A percentile compares a stretch with the other conserved stretches of the same genome.
Evolutionary conservation across 2,797 vertebrate genomes (phyloP).

Genomic region (Zonotrichia albicollis): DNA sequence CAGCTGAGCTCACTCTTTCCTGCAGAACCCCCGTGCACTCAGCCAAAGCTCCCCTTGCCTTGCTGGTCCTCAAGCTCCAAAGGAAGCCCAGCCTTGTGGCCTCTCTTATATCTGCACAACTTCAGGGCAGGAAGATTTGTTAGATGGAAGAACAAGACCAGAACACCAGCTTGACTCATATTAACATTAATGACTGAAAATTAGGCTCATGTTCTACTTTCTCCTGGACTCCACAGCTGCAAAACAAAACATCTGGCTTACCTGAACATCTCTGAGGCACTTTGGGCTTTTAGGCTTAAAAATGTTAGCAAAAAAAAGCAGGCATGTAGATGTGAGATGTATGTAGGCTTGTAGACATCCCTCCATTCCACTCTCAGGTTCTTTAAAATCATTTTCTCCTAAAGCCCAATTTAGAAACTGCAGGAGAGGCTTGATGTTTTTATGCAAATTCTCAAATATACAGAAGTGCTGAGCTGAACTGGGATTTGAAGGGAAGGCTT

Average conservation of each 20-base stretch:
- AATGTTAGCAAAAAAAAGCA: neutral
- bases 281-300: neutral
- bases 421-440: constrained; percentile 11
- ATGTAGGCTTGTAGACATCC: neutral
- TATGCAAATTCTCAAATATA: constrained; percentile 39
- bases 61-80: neutral
- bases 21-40: rapidly evolving
- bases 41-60: neutral
- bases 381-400: neutral
- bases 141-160: neutral
- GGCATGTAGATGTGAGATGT: neutral
- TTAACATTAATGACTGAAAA: neutral
- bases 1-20: neutral
- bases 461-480: constrained; percentile 19
- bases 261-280: neutral
- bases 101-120: rapidly evolving
- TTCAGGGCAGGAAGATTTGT: neutral
- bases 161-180: neutral
- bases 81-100: neutral
- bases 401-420: neutral
- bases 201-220: neutral
- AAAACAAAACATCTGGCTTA: neutral
- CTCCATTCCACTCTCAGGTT: neutral
- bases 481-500: constrained; percentile 12
- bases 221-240: neutral